Percentiles rank a stretch among this genome's conserved stretches.
phyloP scores from a whole-genome alignment of 2,113 vertebrate genomes.

The Seriola quinqueradiata region DNA sequence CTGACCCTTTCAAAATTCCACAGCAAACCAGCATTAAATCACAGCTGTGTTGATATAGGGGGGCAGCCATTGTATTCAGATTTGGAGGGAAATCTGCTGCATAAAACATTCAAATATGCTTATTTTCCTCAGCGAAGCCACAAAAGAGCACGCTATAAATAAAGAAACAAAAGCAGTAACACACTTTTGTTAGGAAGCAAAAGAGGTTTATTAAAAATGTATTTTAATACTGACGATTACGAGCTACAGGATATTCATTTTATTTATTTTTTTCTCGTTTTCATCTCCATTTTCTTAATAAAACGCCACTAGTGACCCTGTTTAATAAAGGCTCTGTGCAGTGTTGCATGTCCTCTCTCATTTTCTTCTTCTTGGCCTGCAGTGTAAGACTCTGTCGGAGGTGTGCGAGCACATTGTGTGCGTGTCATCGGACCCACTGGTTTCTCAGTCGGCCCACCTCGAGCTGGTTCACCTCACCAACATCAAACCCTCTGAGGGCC shows the following conservation, averaged over 20 bases:
- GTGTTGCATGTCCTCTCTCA: not conserved
- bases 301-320: not conserved
- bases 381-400: slow-evolving; percentile 95
- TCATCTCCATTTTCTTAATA: not conserved
- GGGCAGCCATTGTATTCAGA: not conserved
- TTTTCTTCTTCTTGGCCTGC: slow-evolving; percentile 20
- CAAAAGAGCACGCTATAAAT: not conserved
- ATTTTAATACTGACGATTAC: not conserved
- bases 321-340: not conserved
- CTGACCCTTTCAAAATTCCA: slow-evolving; percentile 6
- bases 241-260: not conserved
- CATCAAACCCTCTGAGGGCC: slow-evolving; percentile 89
- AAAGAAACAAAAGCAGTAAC: not conserved
- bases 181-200: not conserved
- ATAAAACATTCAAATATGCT: not conserved
- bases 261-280: not conserved
- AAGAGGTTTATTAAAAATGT: not conserved
- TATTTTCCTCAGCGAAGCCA: not conserved
- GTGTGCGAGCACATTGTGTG: slow-evolving; percentile 95
- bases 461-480: slow-evolving; percentile 90
- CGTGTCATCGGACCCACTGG: slow-evolving; percentile 92
- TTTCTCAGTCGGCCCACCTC: slow-evolving; percentile 90
- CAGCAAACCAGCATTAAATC: not conserved
- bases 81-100: not conserved
- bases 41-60: not conserved